Base-by-base conservation (phyloP, 2,797 vertebrate species). In the Typhlichthys subterraneus region DNA sequence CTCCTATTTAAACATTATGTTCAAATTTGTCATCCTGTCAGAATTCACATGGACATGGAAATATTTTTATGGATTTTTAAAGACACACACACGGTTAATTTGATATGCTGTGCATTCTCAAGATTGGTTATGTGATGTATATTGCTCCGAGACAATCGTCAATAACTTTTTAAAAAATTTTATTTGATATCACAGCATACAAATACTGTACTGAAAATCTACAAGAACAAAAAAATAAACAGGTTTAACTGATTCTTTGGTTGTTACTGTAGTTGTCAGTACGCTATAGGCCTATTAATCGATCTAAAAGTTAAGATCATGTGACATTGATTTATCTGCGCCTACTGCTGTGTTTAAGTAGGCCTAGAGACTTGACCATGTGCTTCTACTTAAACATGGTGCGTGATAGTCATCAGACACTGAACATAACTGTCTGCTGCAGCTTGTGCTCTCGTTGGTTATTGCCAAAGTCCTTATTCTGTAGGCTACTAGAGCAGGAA, bases 141-240 rank as follows among this genome's bases (percentile, higher is more conserved):
- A 69, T 38, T 38, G 6, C 33, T 8, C 33, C 1, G 33, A 6
- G 33, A 38, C 33, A 38, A 38, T 38, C 8, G 33, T 38, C 5
- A 38, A 38, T 54, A 48, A 23, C 53, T 33, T 57, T 60, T 60
- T 17, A 12, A 9, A 81, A 76, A 50, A 67, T 64, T 50, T n/a
- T 68, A 23, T 48, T 69, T 66, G 19, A 69, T 45, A 71, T 67
- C n/a, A 38, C 47, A 2, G 81, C 71, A 61, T 77, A 45, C 74
- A 76, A 80, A 76, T 71, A 81, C 62, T 63, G 60, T 9, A 38
- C 33, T 38, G 5, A 38, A 49, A 80, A 59, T 12, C 5, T 62
- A 65, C 19, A 14, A 77, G 58, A 58, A 77, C 73, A 82, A 83
- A 61, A 23, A 75, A 92, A 89, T 89, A 91, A 90, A 92, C 72